Evolutionary conservation across 2,797 vertebrate species (phyloP).

Genomic region (Rhabdomys pumilio): DNA sequence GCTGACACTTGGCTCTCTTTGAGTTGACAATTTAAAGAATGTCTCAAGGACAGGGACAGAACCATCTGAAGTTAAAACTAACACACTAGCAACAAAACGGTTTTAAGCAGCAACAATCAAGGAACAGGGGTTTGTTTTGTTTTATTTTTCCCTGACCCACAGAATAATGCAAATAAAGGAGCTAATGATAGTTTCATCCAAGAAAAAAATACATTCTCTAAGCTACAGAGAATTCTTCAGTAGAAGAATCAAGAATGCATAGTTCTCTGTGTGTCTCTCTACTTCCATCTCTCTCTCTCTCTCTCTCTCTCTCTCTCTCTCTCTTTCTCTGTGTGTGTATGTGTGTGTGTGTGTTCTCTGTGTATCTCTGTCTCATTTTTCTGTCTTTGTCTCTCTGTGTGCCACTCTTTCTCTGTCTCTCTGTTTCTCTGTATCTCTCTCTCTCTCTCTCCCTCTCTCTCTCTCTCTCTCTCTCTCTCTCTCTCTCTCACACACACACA

Average conservation of each 20-base stretch:
- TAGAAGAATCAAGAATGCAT: background rate
- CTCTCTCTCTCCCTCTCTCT: no score
- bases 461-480: no score
- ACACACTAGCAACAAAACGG: background rate
- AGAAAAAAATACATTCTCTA: background rate
- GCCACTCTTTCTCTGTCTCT: background rate
- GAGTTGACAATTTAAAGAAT: background rate
- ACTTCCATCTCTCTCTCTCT: background rate
- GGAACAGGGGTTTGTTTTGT: background rate
- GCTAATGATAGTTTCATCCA: background rate
- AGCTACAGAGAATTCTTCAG: background rate
- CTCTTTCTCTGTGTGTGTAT: no score
- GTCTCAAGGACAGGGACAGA: background rate
- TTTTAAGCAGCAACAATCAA: conserved; percentile 20
- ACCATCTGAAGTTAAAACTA: background rate
- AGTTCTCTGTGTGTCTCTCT: background rate
- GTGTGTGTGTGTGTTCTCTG: no score
- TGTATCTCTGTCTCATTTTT: no score
- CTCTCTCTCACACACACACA: background rate
- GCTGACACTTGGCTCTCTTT: background rate
- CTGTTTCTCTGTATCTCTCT: background rate
- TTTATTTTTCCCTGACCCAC: background rate
- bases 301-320: no score
- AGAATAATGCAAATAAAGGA: background rate
- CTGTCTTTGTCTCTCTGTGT: no score